phyloP scores from a whole-genome alignment of 2,797 vertebrate genomes.

The Gila robusta region DNA sequence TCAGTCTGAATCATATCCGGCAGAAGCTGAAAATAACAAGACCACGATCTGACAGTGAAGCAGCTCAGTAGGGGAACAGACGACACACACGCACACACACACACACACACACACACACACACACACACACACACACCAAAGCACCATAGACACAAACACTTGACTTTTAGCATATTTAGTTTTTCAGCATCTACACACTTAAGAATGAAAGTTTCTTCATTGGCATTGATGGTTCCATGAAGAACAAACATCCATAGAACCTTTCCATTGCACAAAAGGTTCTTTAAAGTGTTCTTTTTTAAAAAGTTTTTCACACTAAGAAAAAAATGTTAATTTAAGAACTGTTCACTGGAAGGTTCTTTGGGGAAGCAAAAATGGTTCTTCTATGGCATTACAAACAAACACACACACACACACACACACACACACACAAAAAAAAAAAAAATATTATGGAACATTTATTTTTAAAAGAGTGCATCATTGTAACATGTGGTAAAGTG shows the following conservation, averaged over 20 bases:
- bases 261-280: too few species aligned
- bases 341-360: too few species aligned
- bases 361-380: neutral
- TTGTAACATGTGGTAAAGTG: too few species aligned
- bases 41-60: slow-evolving; percentile 79
- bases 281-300: too few species aligned
- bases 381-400: neutral
- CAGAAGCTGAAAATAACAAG: slow-evolving; percentile 81
- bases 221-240: too few species aligned
- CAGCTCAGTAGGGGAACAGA: slow-evolving; percentile 68
- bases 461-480: too few species aligned
- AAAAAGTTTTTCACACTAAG: too few species aligned
- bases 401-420: too few species aligned
- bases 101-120: neutral
- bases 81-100: slow-evolving; percentile 45
- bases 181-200: neutral
- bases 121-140: neutral
- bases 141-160: neutral
- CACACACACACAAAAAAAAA: too few species aligned
- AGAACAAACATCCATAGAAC: too few species aligned
- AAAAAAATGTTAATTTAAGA: too few species aligned
- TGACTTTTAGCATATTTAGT: slow-evolving; percentile 5
- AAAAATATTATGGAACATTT: neutral
- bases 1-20: slow-evolving; percentile 85
- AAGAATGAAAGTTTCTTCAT: too few species aligned